phyloP scores from a whole-genome alignment of 2,113 vertebrate genomes.

The Lathamus discolor region DNA sequence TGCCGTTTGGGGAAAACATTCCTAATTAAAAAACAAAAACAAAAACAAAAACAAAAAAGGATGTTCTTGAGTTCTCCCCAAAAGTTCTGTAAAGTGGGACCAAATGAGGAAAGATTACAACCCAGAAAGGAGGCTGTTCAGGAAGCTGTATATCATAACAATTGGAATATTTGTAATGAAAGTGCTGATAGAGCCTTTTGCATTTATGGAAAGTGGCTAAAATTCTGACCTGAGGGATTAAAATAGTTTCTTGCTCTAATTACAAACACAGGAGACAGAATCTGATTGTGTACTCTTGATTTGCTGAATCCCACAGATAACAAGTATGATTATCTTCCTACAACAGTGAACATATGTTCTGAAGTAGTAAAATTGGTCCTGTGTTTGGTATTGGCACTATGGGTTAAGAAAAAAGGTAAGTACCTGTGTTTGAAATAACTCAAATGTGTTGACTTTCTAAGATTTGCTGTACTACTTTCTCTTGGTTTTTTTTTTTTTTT shows the following conservation, averaged over 20 bases:
- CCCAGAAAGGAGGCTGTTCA: background rate
- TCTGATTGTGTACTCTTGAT: background rate
- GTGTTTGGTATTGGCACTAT: constrained; percentile 84
- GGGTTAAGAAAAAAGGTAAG: constrained; percentile 87
- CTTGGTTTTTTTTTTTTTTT: background rate
- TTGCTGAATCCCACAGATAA: constrained; percentile 81
- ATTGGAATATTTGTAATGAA: background rate
- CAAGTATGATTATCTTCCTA: constrained; percentile 93
- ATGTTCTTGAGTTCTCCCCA: background rate
- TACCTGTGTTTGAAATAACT: background rate
- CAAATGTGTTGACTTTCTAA: background rate
- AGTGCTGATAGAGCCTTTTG: background rate
- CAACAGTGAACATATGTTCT: constrained; percentile 94
- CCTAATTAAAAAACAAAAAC: background rate
- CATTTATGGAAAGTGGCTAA: background rate
- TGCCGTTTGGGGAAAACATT: background rate
- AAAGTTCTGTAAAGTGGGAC: background rate
- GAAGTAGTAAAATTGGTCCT: constrained; percentile 90
- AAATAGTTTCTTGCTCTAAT: background rate
- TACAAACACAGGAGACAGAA: background rate
- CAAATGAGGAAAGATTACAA: background rate
- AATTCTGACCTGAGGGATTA: background rate
- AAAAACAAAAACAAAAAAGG: background rate
- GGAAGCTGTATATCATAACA: background rate
- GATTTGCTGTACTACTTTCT: background rate